A percentile compares a stretch with the other conserved stretches of the same genome.
These are phyloP conservation scores for Aporophyla nigra DNA, from an alignment of 2,888 invertebrate species.

Conservation along the genomic window DNA sequence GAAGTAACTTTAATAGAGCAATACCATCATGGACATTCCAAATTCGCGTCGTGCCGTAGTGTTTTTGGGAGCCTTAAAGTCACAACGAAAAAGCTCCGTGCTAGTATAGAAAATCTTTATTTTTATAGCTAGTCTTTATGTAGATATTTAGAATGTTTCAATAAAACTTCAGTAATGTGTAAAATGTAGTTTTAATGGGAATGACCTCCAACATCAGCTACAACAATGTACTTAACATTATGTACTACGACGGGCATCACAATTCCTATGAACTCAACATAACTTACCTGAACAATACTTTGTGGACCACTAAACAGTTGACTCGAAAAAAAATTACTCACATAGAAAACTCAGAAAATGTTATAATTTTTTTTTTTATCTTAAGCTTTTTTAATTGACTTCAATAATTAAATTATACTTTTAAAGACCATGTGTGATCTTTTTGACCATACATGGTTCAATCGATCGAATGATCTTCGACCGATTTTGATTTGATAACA, in stretches of 20 bases:
- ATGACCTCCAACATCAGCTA: constrained; percentile 85
- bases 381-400: constrained; percentile 11
- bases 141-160: constrained; percentile 43
- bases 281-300: constrained; percentile 34
- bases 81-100: too few relatives aligned
- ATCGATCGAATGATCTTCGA: not conserved
- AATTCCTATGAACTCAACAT: constrained; percentile 61
- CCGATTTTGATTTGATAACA: not conserved
- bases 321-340: not conserved
- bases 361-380: rapidly evolving
- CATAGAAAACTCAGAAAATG: not conserved
- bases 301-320: constrained; percentile 21
- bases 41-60: too few relatives aligned
- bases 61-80: not conserved
- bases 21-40: too few relatives aligned
- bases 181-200: constrained; percentile 90
- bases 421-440: not conserved
- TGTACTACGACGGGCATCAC: constrained; percentile 78
- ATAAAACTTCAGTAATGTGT: constrained; percentile 79
- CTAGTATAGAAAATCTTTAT: constrained; percentile 1
- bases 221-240: constrained; percentile 79
- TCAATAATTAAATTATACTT: constrained; percentile 2
- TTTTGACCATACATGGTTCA: not conserved
- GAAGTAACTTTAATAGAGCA: too few relatives aligned
- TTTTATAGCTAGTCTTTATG: constrained; percentile 2